Evolutionary conservation across 2,113 vertebrate species (phyloP).

Genomic region (Petaurus breviceps): DNA sequence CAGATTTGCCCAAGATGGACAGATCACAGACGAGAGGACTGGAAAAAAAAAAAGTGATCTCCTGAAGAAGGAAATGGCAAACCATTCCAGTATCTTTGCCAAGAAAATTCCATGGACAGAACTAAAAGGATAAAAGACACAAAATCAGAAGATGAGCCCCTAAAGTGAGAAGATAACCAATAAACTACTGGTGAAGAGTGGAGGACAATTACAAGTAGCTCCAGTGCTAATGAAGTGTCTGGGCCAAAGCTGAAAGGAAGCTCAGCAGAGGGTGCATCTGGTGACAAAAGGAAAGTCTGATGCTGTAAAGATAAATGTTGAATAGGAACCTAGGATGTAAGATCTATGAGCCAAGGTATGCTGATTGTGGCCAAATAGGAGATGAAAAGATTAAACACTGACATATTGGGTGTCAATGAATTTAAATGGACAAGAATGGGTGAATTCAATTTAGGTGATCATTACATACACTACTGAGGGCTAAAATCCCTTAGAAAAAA

Average conservation of each 20-base stretch:
- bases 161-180: not conserved
- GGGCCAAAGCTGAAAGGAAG: too few species aligned
- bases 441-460: not conserved
- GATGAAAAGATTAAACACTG: not conserved
- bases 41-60: not conserved
- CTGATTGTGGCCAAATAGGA: not conserved
- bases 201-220: not conserved
- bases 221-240: not conserved
- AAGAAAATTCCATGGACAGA: not conserved
- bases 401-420: not conserved
- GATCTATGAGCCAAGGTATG: not conserved
- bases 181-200: not conserved
- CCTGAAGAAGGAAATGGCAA: not conserved
- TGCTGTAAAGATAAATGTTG: not conserved
- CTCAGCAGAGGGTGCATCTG: not conserved
- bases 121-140: not conserved
- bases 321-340: not conserved
- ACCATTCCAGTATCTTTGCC: not conserved
- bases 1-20: not conserved
- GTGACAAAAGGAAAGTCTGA: not conserved
- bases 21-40: not conserved
- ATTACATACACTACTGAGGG: too few species aligned
- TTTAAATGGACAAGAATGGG: not conserved
- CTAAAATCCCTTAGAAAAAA: too few species aligned
- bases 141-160: not conserved